Evolutionary conservation across 2,888 invertebrate species (phyloP).

Genomic region (Watsonalla cultraria): DNA sequence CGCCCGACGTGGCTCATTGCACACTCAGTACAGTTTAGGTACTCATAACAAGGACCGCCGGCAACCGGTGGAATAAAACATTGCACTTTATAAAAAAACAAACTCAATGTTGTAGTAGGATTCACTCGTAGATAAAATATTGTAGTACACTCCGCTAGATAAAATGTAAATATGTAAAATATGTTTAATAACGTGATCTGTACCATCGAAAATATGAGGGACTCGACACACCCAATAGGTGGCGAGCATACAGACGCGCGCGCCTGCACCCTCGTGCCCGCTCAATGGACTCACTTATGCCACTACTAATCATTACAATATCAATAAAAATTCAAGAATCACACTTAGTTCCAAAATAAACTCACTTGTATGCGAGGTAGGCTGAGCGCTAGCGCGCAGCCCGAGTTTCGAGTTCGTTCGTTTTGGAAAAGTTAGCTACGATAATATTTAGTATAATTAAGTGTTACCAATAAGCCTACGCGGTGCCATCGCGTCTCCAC

Average conservation of each 20-base stretch:
- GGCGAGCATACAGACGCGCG: slow-evolving; percentile 21
- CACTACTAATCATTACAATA: slow-evolving; percentile 78
- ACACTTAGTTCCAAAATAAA: slow-evolving; percentile 87
- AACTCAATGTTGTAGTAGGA: slow-evolving; percentile 79
- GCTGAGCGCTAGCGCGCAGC: slow-evolving; percentile 78
- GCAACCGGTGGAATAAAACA: slow-evolving; percentile 76
- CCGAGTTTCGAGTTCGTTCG: slow-evolving; percentile 80
- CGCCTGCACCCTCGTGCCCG: slow-evolving; percentile 56
- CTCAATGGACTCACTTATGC: slow-evolving; percentile 67
- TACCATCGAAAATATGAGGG: slow-evolving; percentile 75
- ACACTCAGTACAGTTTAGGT: slow-evolving; percentile 49
- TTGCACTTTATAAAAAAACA: slow-evolving; percentile 75
- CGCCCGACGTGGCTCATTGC: slow-evolving; percentile 58
- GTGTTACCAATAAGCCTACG: slow-evolving; percentile 77
- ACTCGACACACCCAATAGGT: slow-evolving; percentile 57
- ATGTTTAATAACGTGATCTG: slow-evolving; percentile 75
- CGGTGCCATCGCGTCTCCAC: slow-evolving; percentile 71
- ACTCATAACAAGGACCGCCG: slow-evolving; percentile 70
- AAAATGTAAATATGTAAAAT: slow-evolving; percentile 79
- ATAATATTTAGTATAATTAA: slow-evolving; percentile 78
- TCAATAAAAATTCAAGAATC: slow-evolving; percentile 83
- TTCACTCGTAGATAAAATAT: slow-evolving; percentile 76
- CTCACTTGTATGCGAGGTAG: slow-evolving; percentile 87
- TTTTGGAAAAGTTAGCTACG: slow-evolving; percentile 80
- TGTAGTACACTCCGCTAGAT: slow-evolving; percentile 77